These are phyloP conservation scores for Sitophilus oryzae DNA, from an alignment of 1,140 invertebrate genomes.

Conservation along the genomic window DNA sequence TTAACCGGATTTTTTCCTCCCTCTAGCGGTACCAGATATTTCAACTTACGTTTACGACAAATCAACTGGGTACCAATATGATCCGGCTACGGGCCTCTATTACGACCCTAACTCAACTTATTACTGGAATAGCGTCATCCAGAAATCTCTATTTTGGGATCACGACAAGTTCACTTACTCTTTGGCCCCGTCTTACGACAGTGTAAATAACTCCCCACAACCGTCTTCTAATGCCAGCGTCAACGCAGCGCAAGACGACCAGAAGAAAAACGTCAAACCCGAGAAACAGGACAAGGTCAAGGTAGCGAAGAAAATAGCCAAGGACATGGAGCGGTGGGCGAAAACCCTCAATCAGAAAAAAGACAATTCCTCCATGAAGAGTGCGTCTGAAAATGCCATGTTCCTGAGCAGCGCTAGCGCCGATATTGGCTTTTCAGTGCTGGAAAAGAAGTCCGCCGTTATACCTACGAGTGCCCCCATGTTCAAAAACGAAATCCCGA, in stretches of 20 bases:
- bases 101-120: conserved; percentile 94
- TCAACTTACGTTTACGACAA: conserved; percentile 92
- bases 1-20: no score
- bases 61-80: conserved; percentile 94
- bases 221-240: background rate
- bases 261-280: conserved; percentile 53
- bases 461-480: conserved; percentile 12
- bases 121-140: conserved; percentile 84
- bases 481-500: conserved; percentile 24
- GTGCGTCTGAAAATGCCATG: conserved; percentile 26
- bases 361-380: conserved; percentile 53
- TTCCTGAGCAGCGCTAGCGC: conserved; percentile 57
- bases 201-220: conserved; percentile 5
- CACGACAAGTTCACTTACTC: conserved; percentile 72
- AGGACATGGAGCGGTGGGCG: conserved; percentile 79
- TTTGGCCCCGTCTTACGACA: conserved; percentile 54
- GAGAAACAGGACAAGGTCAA: conserved; percentile 87
- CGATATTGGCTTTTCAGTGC: conserved; percentile 84
- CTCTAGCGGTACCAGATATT: conserved; percentile 84
- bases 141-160: conserved; percentile 96
- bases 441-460: conserved; percentile 57
- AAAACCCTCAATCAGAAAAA: conserved; percentile 96
- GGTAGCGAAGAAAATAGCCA: conserved; percentile 96
- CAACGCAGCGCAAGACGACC: conserved; percentile 33
- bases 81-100: conserved; percentile 85